Percentiles rank a stretch among this genome's conserved stretches.
Conservation (phyloP, 2,113 vertebrate species). For the Macheiramphus alcinus region DNA sequence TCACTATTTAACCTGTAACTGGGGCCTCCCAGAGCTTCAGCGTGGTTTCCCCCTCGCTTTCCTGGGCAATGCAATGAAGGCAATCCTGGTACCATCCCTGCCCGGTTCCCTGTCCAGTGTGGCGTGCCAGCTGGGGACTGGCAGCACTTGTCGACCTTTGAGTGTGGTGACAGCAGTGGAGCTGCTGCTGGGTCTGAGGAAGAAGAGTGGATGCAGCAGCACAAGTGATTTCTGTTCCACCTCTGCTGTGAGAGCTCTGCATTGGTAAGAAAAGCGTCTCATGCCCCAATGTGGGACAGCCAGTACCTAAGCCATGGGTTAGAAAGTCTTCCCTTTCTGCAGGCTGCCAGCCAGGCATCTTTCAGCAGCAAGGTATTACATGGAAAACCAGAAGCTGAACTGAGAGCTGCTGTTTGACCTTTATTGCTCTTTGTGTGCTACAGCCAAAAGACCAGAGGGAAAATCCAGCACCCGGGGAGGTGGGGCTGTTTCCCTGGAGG, state of each 20-base stretch:
- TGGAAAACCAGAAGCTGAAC: background rate
- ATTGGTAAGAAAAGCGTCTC: background rate
- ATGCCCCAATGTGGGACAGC: accelerated
- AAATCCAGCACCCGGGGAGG: too few relatives aligned
- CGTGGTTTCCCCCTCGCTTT: accelerated
- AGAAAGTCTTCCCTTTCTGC: background rate
- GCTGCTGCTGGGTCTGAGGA: background rate
- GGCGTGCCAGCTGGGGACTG: too few relatives aligned
- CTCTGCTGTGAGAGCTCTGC: background rate
- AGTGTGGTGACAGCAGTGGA: accelerated
- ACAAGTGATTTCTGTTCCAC: background rate
- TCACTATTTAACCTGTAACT: background rate
- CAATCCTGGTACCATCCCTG: background rate
- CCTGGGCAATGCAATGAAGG: background rate
- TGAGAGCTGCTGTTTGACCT: background rate
- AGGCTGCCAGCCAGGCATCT: background rate
- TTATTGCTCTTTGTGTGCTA: background rate
- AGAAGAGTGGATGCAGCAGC: background rate
- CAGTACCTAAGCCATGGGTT: accelerated
- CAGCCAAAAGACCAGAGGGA: background rate
- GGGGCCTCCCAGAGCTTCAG: background rate
- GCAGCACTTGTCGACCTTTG: accelerated
- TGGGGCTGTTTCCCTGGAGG: background rate
- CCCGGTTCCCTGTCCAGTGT: background rate
- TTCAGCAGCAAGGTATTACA: background rate